Evolutionary conservation across 2,888 invertebrate genomes (phyloP).

Genomic region (Mythimna albipuncta): DNA sequence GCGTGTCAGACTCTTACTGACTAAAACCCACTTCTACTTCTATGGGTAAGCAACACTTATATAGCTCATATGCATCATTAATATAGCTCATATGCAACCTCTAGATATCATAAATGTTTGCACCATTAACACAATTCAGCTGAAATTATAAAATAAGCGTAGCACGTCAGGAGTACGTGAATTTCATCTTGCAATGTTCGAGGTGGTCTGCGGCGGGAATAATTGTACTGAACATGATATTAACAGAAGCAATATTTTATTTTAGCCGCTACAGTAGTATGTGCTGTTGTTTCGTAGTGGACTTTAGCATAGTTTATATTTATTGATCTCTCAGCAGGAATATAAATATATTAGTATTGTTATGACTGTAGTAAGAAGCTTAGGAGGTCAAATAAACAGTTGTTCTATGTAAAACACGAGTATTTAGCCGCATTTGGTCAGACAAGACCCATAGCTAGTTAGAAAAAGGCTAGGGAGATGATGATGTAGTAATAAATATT

Average conservation of each 20-base stretch:
- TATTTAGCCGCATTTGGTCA: no score
- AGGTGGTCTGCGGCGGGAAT: constrained; percentile 15
- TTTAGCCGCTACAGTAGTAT: background rate
- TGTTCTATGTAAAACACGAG: no score
- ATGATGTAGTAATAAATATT: no score
- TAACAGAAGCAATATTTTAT: constrained; percentile 9
- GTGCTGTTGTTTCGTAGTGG: background rate
- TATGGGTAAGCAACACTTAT: background rate
- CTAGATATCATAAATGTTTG: no score
- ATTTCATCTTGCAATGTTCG: constrained; percentile 5
- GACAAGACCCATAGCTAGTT: no score
- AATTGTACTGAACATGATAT: constrained; percentile 14
- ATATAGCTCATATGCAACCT: no score
- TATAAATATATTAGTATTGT: background rate
- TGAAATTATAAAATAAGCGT: constrained; percentile 15
- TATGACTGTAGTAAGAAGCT: no score
- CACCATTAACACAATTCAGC: background rate
- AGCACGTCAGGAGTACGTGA: constrained; percentile 17
- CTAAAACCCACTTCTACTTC: background rate
- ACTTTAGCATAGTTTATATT: background rate
- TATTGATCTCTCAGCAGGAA: background rate
- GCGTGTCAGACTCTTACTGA: no score
- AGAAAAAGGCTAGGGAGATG: no score
- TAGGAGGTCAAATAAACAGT: no score
- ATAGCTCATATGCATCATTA: background rate